Base-by-base conservation (phyloP, 2,797 vertebrate species). In the Diceros bicornis region DNA sequence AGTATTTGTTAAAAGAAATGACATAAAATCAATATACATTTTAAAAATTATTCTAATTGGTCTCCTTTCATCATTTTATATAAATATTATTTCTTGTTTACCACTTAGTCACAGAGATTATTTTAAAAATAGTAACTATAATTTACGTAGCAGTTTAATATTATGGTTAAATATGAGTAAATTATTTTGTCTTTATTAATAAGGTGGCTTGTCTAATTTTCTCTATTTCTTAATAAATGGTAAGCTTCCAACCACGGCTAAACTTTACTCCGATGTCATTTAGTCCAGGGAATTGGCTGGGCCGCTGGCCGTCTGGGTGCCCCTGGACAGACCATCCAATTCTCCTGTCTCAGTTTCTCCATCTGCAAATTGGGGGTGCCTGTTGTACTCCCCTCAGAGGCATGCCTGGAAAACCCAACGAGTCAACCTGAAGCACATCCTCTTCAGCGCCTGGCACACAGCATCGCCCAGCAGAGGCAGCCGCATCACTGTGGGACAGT, bases 391-490 rank as follows among this genome's bases (percentile, higher is more conserved):
- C 37, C 27, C 8, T n/a, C 4, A 1, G 4, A 16, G 16, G 37
- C 50, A 34, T 5, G 59, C 17, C 10, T 64, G 37, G 9, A 25
- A 50, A 27, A 72, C 55, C 2, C 29, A 25, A 5, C 3, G 47
- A 34, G 23, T 16, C 20, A 9, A 16, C 32, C 18, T 7, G 2
- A 14, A 59, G 11, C 12, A 20, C 23, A 9, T 11, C 12, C 37
- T 2, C 1, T 9, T n/a, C 9, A 5, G 74, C 0, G 2, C n/a
- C n/a, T 6, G 6, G 16, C 20, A 2, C 27, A 6, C 3, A 6
- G 17, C 7, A 1, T 1, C 6, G 0, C 9, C 20, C 16, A 3
- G n/a, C 3, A 1, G 44, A 11, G 44, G 13, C 6, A 7, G 66
- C 0, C 11, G 11, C 21, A 2, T 2, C 5, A 64, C 52, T 6